Evolutionary conservation across 2,113 vertebrate species (phyloP).

Genomic region (human): GRCh38 chr11:68615001-68615500

Average conservation of each 20-base stretch:
- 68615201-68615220: neutral
- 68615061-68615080: neutral
- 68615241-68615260: neutral
- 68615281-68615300: constrained; percentile 34
- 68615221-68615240: neutral
- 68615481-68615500: accelerated
- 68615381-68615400: accelerated
- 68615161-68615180: neutral
- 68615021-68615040: neutral
- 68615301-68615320: constrained; percentile 66
- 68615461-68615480: accelerated
- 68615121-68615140: neutral
- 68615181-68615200: neutral
- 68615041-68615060: accelerated
- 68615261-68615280: constrained; percentile 14
- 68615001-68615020: too few species aligned
- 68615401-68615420: neutral
- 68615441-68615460: accelerated
- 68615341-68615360: neutral
- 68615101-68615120: neutral
- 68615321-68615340: constrained; percentile 53
- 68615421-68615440: accelerated
- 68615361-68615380: too few species aligned
- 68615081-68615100: neutral
- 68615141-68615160: neutral